Base-by-base conservation (phyloP, 2,797 vertebrate genomes). In the Onychomys arenicola region DNA sequence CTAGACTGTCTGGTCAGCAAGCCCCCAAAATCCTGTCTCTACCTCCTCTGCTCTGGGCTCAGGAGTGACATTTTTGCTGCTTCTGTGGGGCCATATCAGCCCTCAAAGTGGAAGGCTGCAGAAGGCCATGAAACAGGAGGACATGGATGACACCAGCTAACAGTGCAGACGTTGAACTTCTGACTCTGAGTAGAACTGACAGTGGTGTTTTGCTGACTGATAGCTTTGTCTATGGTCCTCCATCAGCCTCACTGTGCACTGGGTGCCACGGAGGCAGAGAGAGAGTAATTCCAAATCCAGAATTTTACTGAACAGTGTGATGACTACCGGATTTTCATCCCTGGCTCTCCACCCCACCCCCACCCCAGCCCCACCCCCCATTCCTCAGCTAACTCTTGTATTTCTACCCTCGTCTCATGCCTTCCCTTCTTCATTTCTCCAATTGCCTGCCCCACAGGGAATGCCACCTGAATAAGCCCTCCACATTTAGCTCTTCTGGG, bases 81-180 rank as follows among this genome's bases (percentile, higher is more conserved):
- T 77, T 82, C 86, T 87, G 49, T 25, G 32, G 55, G 52, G 52
- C 9, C 25, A 13, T 40, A 86, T 67, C 52, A 78, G 76, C 61
- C 71, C 88, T 52, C 40, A 6, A 69, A 59, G 63, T 4, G 32
- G 82, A 73, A 91, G 63, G 34, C 63, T 73, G 40, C 12, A 6
- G 52, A 77, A 69, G 61, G 23, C 71, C 77, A 13, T 5, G 14
- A 61, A 46, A 34, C n/a, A 81, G 69, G 80, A 57, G 67, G 13
- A 13, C 12, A 21, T 40, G 75, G 67, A 92, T 40, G 8, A 10
- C 13, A 37, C 43, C 32, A 6, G 57, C 40, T 34, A 61, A 55
- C 37, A n/a, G 73, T 5, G 1, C 0, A 2, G 3, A 10, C 16
- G 1, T 13, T 13, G 6, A 14, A 57, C 57, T 67, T 63, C 10